Conservation (phyloP, 2,113 vertebrate species). For the Vulpes vulpes region DNA sequence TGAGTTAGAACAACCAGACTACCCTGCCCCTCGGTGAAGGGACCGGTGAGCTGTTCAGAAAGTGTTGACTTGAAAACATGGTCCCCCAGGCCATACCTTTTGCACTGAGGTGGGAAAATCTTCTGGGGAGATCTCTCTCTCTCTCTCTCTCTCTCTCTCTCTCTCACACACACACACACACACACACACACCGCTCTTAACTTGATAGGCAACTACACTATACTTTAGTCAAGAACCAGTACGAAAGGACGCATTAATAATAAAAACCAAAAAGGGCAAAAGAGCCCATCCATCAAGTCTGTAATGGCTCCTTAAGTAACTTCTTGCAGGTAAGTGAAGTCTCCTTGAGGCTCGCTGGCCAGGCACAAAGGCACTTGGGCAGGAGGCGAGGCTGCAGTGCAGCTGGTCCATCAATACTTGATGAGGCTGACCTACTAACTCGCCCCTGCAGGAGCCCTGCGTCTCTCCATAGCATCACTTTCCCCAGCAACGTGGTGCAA, state of each 20-base stretch:
- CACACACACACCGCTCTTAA: background rate
- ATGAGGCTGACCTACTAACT: background rate
- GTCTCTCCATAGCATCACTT: background rate
- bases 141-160: too few relatives aligned
- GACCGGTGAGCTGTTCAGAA: too few relatives aligned
- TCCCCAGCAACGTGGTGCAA: background rate
- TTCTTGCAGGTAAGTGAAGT: background rate
- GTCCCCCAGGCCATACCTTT: rapidly evolving
- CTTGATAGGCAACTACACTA: background rate
- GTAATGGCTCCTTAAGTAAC: background rate
- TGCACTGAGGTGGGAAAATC: rapidly evolving
- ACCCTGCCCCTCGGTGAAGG: rapidly evolving
- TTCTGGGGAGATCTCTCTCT: too few relatives aligned
- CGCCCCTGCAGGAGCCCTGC: background rate
- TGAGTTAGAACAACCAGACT: rapidly evolving
- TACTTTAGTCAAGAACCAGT: background rate
- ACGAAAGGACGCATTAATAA: background rate
- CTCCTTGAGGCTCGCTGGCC: rapidly evolving
- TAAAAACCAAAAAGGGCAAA: background rate
- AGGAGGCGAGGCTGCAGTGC: background rate
- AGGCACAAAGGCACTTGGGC: rapidly evolving
- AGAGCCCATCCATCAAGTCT: background rate
- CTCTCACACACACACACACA: too few relatives aligned
- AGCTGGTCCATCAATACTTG: background rate
- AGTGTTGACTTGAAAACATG: background rate